Evolutionary conservation across 2,888 invertebrate species (phyloP).

Genomic region (Osmoderma eremita): DNA sequence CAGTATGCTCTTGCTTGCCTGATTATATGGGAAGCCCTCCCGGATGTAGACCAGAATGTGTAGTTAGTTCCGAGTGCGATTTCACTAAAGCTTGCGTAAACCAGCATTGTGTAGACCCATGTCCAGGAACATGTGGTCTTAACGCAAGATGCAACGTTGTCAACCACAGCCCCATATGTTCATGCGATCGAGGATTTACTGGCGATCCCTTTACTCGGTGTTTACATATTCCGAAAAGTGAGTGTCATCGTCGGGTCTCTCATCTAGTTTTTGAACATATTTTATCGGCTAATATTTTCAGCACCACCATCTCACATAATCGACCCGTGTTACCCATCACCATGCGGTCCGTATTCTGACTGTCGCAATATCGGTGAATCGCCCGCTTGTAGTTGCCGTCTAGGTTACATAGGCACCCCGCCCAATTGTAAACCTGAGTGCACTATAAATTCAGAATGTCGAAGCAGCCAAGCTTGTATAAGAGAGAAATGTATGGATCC

Average conservation of each 20-base stretch:
- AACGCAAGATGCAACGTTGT: slow-evolving; percentile 78
- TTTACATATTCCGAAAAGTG: slow-evolving; percentile 55
- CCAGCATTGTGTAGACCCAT: slow-evolving; percentile 77
- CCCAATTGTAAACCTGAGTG: slow-evolving; percentile 70
- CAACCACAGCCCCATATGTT: slow-evolving; percentile 76
- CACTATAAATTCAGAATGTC: slow-evolving; percentile 77
- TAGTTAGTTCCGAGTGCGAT: slow-evolving; percentile 76
- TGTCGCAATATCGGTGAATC: slow-evolving; percentile 75
- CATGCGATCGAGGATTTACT: slow-evolving; percentile 69
- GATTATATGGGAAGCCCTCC: slow-evolving; percentile 74
- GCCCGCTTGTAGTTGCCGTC: slow-evolving; percentile 78
- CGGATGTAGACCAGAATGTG: slow-evolving; percentile 77
- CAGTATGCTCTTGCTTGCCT: slow-evolving; percentile 75
- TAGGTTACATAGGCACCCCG: slow-evolving; percentile 75
- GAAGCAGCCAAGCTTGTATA: slow-evolving; percentile 79
- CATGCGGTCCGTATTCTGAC: slow-evolving; percentile 63
- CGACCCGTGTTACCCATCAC: slow-evolving; percentile 62
- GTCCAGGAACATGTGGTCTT: slow-evolving; percentile 75
- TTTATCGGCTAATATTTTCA: slow-evolving; percentile 44
- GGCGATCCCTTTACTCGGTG: slow-evolving; percentile 73
- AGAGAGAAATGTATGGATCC: slow-evolving; percentile 81
- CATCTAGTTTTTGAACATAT: no score
- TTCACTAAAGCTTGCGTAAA: slow-evolving; percentile 72
- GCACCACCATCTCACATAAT: slow-evolving; percentile 49
- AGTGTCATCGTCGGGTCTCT: background rate